Base-by-base conservation (phyloP, 2,113 vertebrate genomes). In the Xenopus laevis region DNA sequence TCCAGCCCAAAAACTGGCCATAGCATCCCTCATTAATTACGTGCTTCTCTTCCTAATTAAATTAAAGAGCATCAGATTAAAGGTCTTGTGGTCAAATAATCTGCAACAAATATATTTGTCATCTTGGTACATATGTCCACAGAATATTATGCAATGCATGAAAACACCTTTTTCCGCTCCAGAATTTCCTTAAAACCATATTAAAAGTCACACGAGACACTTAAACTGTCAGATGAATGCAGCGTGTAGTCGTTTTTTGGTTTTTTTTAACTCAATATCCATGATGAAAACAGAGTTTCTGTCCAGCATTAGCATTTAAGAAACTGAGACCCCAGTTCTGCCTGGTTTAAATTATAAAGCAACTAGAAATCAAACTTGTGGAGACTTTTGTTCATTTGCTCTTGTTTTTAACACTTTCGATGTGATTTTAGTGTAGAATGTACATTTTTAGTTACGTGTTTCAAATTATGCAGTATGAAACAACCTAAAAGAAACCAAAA, bases 341-440 rank as follows among this genome's bases (percentile, higher is more conserved):
- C 65, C 74, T 77, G 74, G 16, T 64, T 77, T 70, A 70, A 77
- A 77, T 77, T 70, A 77, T 27, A 77, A 69, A 58, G 30, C 55
- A 77, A 70, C 62, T 57, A 46, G 45, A 69, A 69, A 63, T 63
- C 53, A 59, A 69, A 23, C 66, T 77, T 57, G 30, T 52, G 64
- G 67, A 70, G 61, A 57, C 72, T 16, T 50, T 50, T 50, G 33
- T 50, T 13, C 47, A 50, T n/a, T 16, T 50, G 47, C 53, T n/a
- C 59, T 70, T 70, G 70, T 57, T 44, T 58, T 64, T 52, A 70
- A 70, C 59, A 46, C 60, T 62, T 55, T n/a, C 62, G 47, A 27
- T 53, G 17, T 62, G 60, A 61, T 68, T 68, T 63, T 46, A 45
- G 30, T 53, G 16, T 50, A 69, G 46, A 76, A 46, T 13, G 68